Percentiles rank a stretch among this genome's conserved stretches.
These are phyloP conservation scores for Rhaphigaster nebulosa DNA, from an alignment of 2,888 invertebrate genomes.

Conservation along the genomic window DNA sequence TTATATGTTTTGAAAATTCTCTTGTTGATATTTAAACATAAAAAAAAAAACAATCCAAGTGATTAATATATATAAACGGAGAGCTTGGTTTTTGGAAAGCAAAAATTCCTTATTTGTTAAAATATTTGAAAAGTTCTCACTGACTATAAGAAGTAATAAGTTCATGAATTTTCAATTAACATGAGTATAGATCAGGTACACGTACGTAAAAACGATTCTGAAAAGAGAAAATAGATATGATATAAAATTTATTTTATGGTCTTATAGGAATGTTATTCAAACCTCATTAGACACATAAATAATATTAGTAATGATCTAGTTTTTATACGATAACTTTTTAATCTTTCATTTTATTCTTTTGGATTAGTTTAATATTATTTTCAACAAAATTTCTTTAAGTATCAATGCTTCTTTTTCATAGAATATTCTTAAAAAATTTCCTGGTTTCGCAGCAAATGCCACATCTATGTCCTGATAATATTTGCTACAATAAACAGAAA, in stretches of 20 bases:
- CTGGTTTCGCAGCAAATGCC: not conserved
- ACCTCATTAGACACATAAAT: not conserved
- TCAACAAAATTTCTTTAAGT: not conserved
- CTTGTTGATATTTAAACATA: not conserved
- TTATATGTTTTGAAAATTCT: not conserved
- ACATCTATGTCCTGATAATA: not conserved
- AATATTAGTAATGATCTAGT: too few species aligned
- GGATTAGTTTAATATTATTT: not conserved
- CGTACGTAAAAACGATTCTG: not conserved
- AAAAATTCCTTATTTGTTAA: not conserved
- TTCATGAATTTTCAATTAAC: not conserved
- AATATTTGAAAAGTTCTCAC: not conserved
- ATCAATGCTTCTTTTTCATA: not conserved
- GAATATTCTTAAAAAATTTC: too few species aligned
- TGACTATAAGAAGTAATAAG: not conserved
- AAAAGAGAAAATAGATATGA: not conserved
- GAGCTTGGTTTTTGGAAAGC: not conserved
- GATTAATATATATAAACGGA: not conserved
- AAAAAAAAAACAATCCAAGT: not conserved
- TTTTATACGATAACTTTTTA: not conserved
- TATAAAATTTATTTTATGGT: not conserved
- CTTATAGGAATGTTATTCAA: not conserved
- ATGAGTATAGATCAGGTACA: not conserved
- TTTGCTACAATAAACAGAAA: not conserved
- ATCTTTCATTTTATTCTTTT: not conserved